Conservation (phyloP, 2,888 invertebrate species). For the Chrysodeixis includens region DNA sequence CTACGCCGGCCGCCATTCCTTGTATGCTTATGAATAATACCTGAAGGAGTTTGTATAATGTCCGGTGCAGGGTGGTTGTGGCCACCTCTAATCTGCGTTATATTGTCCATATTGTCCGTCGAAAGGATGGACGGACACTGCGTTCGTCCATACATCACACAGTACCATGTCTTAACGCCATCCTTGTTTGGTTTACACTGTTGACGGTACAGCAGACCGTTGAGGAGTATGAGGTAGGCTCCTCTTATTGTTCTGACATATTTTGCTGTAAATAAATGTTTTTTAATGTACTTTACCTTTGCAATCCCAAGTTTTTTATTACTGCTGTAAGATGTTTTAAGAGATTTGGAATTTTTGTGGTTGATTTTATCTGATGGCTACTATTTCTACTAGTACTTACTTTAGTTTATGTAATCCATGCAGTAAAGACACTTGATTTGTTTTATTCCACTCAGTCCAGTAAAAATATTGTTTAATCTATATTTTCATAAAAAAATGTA, state of each 20-base stretch:
- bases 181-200: constrained; percentile 65
- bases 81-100: constrained; percentile 63
- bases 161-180: constrained; percentile 69
- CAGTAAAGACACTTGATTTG: not conserved
- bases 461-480: not conserved
- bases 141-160: constrained; percentile 64
- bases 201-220: constrained; percentile 62
- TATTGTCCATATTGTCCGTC: constrained; percentile 64
- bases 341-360: too few relatives aligned
- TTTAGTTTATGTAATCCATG: not conserved
- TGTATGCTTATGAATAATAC: constrained; percentile 59
- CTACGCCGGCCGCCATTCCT: constrained; percentile 21
- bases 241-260: constrained; percentile 66
- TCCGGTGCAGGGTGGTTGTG: constrained; percentile 67
- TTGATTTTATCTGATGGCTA: not conserved
- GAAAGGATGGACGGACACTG: constrained; percentile 65
- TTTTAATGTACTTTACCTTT: constrained; percentile 15
- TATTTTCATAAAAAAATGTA: not conserved
- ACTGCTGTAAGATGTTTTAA: too few relatives aligned
- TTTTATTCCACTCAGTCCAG: too few relatives aligned
- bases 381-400: not conserved
- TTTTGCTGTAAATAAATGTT: constrained; percentile 61
- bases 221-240: constrained; percentile 64
- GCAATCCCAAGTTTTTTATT: too few relatives aligned
- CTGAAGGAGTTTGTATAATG: constrained; percentile 59